These are phyloP conservation scores for Anoplopoma fimbria DNA, from an alignment of 2,113 vertebrate genomes.

Conservation along the genomic window DNA sequence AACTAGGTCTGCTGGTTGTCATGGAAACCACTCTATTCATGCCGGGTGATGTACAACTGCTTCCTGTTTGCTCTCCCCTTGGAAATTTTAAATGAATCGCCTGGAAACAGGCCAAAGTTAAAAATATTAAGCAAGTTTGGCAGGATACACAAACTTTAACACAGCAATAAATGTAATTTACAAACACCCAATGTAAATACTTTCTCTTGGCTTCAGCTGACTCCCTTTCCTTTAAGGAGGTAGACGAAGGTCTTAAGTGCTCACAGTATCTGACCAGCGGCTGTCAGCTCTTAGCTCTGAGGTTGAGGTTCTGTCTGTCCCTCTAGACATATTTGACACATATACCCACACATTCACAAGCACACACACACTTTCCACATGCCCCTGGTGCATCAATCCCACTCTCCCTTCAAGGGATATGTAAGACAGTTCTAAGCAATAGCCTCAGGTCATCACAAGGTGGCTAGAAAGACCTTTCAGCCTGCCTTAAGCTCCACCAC, in stretches of 20 bases:
- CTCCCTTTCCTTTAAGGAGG: conserved; percentile 25
- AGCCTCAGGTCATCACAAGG: conserved; percentile 51
- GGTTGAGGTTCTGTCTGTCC: conserved; percentile 40
- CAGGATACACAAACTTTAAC: conserved; percentile 7
- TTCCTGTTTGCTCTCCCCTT: conserved; percentile 65
- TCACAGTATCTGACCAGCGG: conserved; percentile 53
- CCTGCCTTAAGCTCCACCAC: conserved; percentile 10
- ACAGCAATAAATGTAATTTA: not conserved
- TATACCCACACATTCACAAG: not conserved
- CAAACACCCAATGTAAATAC: not conserved
- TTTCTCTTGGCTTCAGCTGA: conserved; percentile 13
- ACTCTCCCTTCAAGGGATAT: conserved; percentile 26
- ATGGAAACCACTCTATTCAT: conserved; percentile 64
- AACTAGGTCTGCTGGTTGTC: conserved; percentile 63
- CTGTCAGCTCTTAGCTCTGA: conserved; percentile 53
- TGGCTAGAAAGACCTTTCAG: conserved; percentile 49
- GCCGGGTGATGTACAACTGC: conserved; percentile 60
- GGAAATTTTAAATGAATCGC: conserved; percentile 48
- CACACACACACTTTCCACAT: conserved; percentile 25
- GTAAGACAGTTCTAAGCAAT: conserved; percentile 34
- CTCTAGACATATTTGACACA: conserved; percentile 40
- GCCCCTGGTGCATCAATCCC: conserved; percentile 17
- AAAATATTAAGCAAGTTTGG: conserved; percentile 41
- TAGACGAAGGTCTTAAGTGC: conserved; percentile 43
- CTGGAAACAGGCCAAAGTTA: conserved; percentile 55